These are phyloP conservation scores for Liodrosophila aerea DNA, from an alignment of 2,888 invertebrate genomes.

Conservation along the genomic window DNA sequence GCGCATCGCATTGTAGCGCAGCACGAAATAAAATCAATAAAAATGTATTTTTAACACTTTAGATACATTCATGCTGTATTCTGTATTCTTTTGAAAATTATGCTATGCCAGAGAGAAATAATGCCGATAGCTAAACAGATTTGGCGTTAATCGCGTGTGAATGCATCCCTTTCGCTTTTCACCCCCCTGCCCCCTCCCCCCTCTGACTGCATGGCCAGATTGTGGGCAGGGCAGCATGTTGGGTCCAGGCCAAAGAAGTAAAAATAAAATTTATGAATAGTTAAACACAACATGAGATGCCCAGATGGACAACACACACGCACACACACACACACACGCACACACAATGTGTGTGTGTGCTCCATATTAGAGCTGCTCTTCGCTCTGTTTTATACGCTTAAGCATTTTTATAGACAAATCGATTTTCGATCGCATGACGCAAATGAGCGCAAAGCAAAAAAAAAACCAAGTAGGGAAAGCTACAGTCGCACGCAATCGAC, in stretches of 20 bases:
- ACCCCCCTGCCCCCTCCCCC: background rate
- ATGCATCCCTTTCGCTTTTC: constrained; percentile 53
- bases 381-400: constrained; percentile 8
- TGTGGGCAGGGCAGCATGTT: no score
- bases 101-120: constrained; percentile 15
- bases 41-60: constrained; percentile 58
- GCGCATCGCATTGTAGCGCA: constrained; percentile 31
- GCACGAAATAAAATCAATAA: constrained; percentile 53
- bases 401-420: constrained; percentile 37
- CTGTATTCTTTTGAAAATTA: constrained; percentile 28
- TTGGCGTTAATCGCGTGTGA: constrained; percentile 59
- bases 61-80: background rate
- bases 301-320: constrained; percentile 33
- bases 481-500: no score
- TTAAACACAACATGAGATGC: constrained; percentile 31
- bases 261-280: constrained; percentile 46
- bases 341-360: background rate
- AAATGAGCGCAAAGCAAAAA: constrained; percentile 24
- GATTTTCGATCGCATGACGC: constrained; percentile 52
- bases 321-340: background rate
- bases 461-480: no score
- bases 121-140: constrained; percentile 14
- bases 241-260: constrained; percentile 19
- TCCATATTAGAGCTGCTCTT: background rate
- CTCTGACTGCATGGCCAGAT: background rate